Evolutionary conservation across 2,888 invertebrate genomes (phyloP), one percentile per base, ranked within the genome.

Genomic region (Trypoxylon attenuatum): DNA sequence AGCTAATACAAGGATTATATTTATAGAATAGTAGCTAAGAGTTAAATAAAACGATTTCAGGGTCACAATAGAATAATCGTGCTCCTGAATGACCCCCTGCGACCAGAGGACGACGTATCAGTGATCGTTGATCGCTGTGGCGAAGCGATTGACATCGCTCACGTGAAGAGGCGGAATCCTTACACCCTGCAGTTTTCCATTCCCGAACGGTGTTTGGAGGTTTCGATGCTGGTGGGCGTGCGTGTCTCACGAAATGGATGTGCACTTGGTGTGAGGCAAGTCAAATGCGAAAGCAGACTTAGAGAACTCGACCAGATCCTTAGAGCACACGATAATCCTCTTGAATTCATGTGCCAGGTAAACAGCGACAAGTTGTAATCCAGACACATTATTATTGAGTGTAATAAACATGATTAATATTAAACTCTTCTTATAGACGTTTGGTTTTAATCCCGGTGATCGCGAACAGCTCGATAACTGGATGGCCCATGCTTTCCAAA

Each of bases 281-380:
- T 96, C 74, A 96, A 96, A 86, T 96, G 96, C 87, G 96, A 96
- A 87, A 95, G 95, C 80, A 90, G 94, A 55, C 89, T 96, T 52
- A 89, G 94, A 25, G 96, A 96, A 82, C 88, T 96, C 54, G 95
- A 95, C 83, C 94, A 95, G 79, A 89, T 96, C 77, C 88, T 96
- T 54, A 89, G 94, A 29, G 91, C 92, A 3, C 91, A 92, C 56
- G 94, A 94, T 76, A 94, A 94, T 81, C 96, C 96, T 0, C 88
- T 96, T 51, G 94, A 95, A 84, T 95, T 96, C 80, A 94, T 96
- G 93, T 95, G 96, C 79, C 95, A 95, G 91, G 94, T 93, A 88
- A 53, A 16, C n/a, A n/a, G n/a, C n/a, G n/a, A n/a, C n/a, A n/a
- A n/a, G n/a, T n/a, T n/a, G n/a, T n/a, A n/a, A n/a, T n/a, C 33